Conservation (phyloP, 1,140 invertebrate species). For the Cydia fagiglandana region DNA sequence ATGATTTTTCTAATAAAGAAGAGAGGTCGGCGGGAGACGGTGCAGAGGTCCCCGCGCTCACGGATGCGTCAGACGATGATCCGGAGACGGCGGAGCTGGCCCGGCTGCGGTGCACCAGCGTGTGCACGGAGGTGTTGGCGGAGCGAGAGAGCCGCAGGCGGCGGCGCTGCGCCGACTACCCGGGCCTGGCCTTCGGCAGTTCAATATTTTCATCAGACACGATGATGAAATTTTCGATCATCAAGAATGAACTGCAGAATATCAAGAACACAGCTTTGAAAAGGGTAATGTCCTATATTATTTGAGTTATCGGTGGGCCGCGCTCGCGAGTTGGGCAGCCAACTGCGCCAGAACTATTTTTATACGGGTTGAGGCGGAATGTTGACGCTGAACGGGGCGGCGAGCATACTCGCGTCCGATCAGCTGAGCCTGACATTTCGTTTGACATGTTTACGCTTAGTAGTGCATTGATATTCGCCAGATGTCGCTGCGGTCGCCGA, state of each 20-base stretch:
- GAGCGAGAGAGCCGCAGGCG: slow-evolving; percentile 89
- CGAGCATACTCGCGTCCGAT: slow-evolving; percentile 61
- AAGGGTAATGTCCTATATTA: slow-evolving; percentile 87
- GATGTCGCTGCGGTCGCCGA: slow-evolving; percentile 60
- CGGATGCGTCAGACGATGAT: slow-evolving; percentile 81
- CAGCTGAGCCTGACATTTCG: slow-evolving; percentile 76
- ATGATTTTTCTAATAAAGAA: slow-evolving; percentile 72
- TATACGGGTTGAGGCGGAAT: slow-evolving; percentile 63
- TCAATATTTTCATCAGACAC: slow-evolving; percentile 98
- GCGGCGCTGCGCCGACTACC: slow-evolving; percentile 92
- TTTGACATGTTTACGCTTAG: slow-evolving; percentile 72
- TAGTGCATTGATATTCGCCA: slow-evolving; percentile 52
- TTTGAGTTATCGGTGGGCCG: slow-evolving; percentile 51
- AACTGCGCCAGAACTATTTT: slow-evolving; percentile 76
- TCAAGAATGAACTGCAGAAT: slow-evolving; percentile 98
- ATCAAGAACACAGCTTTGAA: slow-evolving; percentile 97
- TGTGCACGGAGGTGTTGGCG: slow-evolving; percentile 91
- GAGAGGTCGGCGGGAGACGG: slow-evolving; percentile 70
- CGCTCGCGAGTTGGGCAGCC: slow-evolving; percentile 60
- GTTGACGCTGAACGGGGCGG: slow-evolving; percentile 50
- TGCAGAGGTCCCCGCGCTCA: slow-evolving; percentile 56
- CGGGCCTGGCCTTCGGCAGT: slow-evolving; percentile 92
- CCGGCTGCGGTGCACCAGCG: slow-evolving; percentile 91
- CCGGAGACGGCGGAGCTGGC: slow-evolving; percentile 88
- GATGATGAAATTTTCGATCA: slow-evolving; percentile 98